Evolutionary conservation across 2,888 invertebrate genomes (phyloP), one percentile per base, ranked within the genome.

Genomic region (Augochlorella aurata): DNA sequence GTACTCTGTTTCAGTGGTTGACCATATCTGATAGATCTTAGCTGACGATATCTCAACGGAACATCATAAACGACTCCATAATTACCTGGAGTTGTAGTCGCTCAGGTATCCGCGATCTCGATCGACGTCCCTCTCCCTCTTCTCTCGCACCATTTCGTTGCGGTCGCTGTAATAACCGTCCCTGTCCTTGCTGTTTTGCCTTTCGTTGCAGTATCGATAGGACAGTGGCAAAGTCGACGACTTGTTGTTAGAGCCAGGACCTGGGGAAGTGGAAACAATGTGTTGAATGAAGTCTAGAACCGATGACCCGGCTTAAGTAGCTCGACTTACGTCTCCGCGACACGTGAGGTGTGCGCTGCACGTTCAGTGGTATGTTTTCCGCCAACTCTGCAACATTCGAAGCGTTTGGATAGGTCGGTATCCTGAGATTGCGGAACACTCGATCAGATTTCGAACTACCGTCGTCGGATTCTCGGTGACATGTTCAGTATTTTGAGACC

Each of bases 151-250:
- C 88, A 97, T 94, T 94, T 98, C 98, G 93, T 98, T 98, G 87
- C 97, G 96, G 94, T 98, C 98, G 93, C 97, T 97, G 93, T 98
- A 98, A 93, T 98, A 98, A 72, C 98, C 98, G 92, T 98, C 97
- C 38, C 97, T 95, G 86, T 96, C 96, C 81, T 95, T 94, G 91
- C 95, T 95, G 89, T 95, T 94, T 87, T 95, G 95, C 88, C 95
- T 94, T 85, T 94, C 93, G 84, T 95, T 95, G 90, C 93, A 94
- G 81, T 96, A 94, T 65, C 97, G 95, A 93, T 97, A 97, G 58
- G 97, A 97, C 85, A 97, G 94, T 58, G 97, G 97, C 91, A 97
- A 94, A 3, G 97, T 97, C 65, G 97, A 97, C 38, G 97, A 97
- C 90, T 97, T 97, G 91, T 97, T 97, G 91, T 97, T 97, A 85